Conservation (phyloP, 2,797 vertebrate genomes). For the Chiroxiphia lanceolata region DNA sequence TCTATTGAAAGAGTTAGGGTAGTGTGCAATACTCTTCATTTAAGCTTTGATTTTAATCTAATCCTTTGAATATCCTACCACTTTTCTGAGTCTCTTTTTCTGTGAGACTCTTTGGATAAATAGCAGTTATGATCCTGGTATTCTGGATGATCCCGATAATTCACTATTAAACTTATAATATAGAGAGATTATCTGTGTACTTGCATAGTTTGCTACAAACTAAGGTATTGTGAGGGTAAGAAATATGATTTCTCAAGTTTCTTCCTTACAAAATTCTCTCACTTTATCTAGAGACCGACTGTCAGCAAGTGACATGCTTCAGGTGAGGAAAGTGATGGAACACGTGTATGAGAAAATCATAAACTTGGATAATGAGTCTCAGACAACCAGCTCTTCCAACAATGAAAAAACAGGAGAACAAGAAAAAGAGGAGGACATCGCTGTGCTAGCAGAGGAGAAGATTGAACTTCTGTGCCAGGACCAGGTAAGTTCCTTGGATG, state of each 20-base stretch:
- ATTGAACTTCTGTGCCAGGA: slow-evolving; percentile 99
- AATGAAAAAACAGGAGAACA: slow-evolving; percentile 96
- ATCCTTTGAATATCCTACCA: neutral
- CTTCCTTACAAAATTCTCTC: neutral
- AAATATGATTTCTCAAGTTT: neutral
- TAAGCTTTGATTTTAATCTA: neutral
- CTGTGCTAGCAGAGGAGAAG: slow-evolving; percentile 95
- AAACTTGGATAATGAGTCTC: slow-evolving; percentile 97
- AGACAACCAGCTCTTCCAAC: slow-evolving; percentile 96
- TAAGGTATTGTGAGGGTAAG: neutral
- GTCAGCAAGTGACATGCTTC: slow-evolving; percentile 98
- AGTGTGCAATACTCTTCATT: neutral
- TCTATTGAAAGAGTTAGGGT: neutral
- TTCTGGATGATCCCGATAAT: neutral
- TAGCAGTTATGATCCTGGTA: neutral
- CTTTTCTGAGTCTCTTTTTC: neutral
- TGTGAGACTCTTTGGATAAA: neutral
- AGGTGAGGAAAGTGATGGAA: slow-evolving; percentile 98
- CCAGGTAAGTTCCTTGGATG: slow-evolving; percentile 79
- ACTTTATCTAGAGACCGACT: slow-evolving; percentile 85
- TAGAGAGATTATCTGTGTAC: neutral
- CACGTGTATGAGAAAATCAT: slow-evolving; percentile 99
- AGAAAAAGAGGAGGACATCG: slow-evolving; percentile 98
- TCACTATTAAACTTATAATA: neutral
- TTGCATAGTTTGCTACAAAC: neutral